phyloP scores from a whole-genome alignment of 2,113 vertebrate species.

The Heptranchias perlo region DNA sequence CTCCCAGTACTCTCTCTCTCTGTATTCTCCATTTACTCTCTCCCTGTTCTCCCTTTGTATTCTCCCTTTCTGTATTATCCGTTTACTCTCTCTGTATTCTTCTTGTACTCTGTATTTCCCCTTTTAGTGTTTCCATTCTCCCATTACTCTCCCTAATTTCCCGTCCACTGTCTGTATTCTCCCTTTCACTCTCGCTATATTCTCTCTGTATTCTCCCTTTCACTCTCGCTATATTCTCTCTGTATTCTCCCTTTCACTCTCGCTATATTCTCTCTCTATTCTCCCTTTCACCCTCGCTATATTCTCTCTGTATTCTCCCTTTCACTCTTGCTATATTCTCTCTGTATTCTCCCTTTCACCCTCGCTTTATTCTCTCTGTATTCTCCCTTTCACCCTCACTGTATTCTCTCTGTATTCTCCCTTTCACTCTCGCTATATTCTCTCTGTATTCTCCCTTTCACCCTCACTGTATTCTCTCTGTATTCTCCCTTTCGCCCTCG shows the following conservation, averaged over 20 bases:
- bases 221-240: neutral
- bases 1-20: no score
- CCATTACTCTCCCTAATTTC: neutral
- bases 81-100: neutral
- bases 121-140: neutral
- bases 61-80: neutral
- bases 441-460: neutral
- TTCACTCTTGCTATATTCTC: no score
- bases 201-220: neutral
- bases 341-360: no score
- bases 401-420: no score
- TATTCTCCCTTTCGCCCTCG: neutral
- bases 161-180: neutral
- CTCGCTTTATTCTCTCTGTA: no score
- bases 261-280: no score
- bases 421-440: no score
- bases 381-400: neutral
- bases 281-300: neutral
- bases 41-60: neutral
- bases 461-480: neutral
- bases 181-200: neutral
- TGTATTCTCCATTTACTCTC: no score
- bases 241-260: no score
- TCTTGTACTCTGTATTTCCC: neutral
- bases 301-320: neutral